Conservation (phyloP, 1,140 invertebrate species). For the Heliconius nattereri region DNA sequence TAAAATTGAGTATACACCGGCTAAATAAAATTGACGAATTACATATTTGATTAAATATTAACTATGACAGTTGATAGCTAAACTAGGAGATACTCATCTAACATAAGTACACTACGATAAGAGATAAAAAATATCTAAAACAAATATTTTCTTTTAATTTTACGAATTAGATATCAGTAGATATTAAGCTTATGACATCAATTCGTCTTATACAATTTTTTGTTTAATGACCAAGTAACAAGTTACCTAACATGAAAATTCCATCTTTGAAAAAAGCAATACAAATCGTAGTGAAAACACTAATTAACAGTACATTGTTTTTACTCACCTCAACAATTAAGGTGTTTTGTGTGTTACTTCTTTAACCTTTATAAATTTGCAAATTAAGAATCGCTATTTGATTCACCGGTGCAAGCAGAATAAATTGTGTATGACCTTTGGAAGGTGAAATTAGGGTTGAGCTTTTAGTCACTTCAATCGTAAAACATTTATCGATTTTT, state of each 20-base stretch:
- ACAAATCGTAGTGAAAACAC: neutral
- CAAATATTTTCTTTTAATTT: neutral
- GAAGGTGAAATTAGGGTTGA: slow-evolving; percentile 71
- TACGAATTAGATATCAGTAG: neutral
- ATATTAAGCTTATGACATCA: neutral
- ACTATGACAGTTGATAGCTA: neutral
- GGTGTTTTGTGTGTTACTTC: slow-evolving; percentile 31
- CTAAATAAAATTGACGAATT: neutral
- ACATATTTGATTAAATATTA: neutral
- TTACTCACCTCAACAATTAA: slow-evolving; percentile 22
- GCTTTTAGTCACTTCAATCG: slow-evolving; percentile 1
- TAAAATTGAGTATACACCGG: slow-evolving; percentile 11
- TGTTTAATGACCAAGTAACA: neutral
- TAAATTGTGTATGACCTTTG: slow-evolving; percentile 65
- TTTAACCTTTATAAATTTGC: slow-evolving; percentile 48
- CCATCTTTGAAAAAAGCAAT: neutral
- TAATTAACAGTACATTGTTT: neutral
- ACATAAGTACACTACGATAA: neutral
- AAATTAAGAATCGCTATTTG: slow-evolving; percentile 24
- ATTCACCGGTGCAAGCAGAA: slow-evolving; percentile 25
- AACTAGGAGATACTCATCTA: neutral
- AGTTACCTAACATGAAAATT: slow-evolving; percentile 2
- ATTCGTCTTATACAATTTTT: neutral
- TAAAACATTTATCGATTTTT: slow-evolving; percentile 16
- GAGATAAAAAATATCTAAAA: neutral